Conservation (phyloP, 2,797 vertebrate species). For the Phalloptychus januarius region DNA sequence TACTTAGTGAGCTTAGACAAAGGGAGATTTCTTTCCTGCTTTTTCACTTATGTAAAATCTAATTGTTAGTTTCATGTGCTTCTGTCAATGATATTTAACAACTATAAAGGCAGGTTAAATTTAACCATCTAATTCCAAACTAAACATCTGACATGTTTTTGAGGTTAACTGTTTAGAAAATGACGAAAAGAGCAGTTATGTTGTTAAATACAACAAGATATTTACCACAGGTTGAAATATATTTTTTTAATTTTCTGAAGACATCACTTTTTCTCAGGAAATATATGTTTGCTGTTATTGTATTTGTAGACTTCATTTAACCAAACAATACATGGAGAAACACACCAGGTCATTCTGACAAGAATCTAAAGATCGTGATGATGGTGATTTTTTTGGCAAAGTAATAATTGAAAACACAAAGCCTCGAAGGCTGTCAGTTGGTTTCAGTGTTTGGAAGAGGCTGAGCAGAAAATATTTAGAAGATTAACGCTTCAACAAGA, state of each 20-base stretch:
- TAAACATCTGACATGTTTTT: slow-evolving; percentile 8
- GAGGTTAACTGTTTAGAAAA: not conserved
- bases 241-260: too few relatives aligned
- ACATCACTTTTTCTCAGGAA: not conserved
- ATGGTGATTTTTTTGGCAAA: not conserved
- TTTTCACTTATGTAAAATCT: slow-evolving; percentile 1
- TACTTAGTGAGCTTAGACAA: not conserved
- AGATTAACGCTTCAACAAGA: too few relatives aligned
- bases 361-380: not conserved
- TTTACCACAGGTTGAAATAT: not conserved
- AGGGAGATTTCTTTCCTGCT: not conserved
- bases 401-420: not conserved
- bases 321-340: not conserved
- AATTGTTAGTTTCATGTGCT: not conserved
- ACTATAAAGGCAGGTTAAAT: slow-evolving; percentile 8
- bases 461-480: too few relatives aligned
- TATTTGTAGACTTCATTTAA: too few relatives aligned
- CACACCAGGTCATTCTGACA: not conserved
- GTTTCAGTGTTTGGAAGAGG: not conserved
- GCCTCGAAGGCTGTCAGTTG: not conserved
- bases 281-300: too few relatives aligned
- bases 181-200: not conserved
- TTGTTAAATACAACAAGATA: not conserved
- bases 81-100: not conserved
- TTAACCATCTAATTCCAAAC: not conserved